Evolutionary conservation across 1,140 invertebrate species (phyloP).

Genomic region (Drosophila busckii): DNA sequence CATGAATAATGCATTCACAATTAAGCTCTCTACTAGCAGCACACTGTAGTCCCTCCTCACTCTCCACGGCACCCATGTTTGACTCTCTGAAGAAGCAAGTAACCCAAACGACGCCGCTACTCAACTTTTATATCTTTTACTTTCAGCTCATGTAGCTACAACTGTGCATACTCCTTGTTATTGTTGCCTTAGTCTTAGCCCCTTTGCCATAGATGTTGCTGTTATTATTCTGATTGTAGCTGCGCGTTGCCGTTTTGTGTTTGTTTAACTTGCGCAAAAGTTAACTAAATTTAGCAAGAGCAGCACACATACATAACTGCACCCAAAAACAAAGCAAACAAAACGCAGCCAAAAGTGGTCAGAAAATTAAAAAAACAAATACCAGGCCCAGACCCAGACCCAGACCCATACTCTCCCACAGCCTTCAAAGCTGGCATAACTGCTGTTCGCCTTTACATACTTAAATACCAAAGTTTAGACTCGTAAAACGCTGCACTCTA

Average conservation of each 20-base stretch:
- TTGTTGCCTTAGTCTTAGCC: slow-evolving; percentile 6
- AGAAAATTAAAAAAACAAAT: slow-evolving; percentile 6
- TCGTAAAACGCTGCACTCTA: slow-evolving; percentile 38
- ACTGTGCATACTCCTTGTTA: slow-evolving; percentile 5
- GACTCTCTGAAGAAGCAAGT: too few species aligned
- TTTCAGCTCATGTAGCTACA: slow-evolving; percentile 20
- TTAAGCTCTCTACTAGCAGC: slow-evolving; percentile 54
- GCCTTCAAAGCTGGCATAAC: too few species aligned
- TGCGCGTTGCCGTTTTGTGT: slow-evolving; percentile 19
- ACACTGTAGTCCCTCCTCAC: slow-evolving; percentile 4
- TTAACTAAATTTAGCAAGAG: slow-evolving; percentile 68
- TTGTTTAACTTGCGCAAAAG: slow-evolving; percentile 47
- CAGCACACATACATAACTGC: slow-evolving; percentile 13
- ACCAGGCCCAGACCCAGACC: slow-evolving; percentile 18
- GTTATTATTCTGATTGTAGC: slow-evolving; percentile 52
- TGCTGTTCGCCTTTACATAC: slow-evolving; percentile 39
- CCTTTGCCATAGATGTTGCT: slow-evolving; percentile 36
- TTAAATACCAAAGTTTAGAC: slow-evolving; percentile 68
- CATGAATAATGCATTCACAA: slow-evolving; percentile 75
- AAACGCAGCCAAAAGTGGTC: slow-evolving; percentile 13
- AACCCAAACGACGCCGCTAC: slow-evolving; percentile 18
- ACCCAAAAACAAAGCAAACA: slow-evolving; percentile 36
- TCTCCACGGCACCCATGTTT: too few species aligned
- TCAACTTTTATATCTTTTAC: slow-evolving; percentile 16
- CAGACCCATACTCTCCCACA: too few species aligned